Conservation (phyloP, 2,888 invertebrate species). For the Ligdia adustata region DNA sequence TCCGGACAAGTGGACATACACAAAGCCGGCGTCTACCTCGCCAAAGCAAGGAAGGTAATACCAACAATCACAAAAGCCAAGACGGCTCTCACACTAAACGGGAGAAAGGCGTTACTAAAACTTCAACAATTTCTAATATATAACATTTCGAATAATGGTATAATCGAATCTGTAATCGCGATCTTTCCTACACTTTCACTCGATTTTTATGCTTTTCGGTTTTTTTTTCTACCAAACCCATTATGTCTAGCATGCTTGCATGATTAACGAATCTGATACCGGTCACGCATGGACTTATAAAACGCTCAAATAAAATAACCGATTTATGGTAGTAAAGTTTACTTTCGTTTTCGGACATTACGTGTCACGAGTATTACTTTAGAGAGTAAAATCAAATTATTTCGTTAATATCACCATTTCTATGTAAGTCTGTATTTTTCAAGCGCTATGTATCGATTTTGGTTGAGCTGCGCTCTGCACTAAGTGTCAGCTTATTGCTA, state of each 20-base stretch:
- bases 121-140: neutral
- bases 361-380: neutral
- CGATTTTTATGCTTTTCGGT: constrained; percentile 24
- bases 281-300: constrained; percentile 26
- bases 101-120: constrained; percentile 17
- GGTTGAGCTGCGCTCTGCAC: constrained; percentile 9
- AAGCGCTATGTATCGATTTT: constrained; percentile 2
- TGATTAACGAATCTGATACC: constrained; percentile 18
- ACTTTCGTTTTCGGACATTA: constrained; percentile 16
- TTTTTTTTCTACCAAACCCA: constrained; percentile 9
- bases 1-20: constrained; percentile 91
- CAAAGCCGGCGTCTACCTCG: constrained; percentile 92
- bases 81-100: constrained; percentile 10
- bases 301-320: constrained; percentile 8
- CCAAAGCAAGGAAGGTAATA: constrained; percentile 95
- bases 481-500: constrained; percentile 18
- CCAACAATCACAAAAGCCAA: constrained; percentile 9
- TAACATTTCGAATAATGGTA: neutral
- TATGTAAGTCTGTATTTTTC: no score
- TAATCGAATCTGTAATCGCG: constrained; percentile 5
- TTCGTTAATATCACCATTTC: neutral
- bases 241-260: constrained; percentile 25
- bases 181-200: constrained; percentile 23
- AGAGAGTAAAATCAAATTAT: neutral
- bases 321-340: neutral